phyloP scores from a whole-genome alignment of 2,113 vertebrate species.

The Psittacara wagleri region DNA sequence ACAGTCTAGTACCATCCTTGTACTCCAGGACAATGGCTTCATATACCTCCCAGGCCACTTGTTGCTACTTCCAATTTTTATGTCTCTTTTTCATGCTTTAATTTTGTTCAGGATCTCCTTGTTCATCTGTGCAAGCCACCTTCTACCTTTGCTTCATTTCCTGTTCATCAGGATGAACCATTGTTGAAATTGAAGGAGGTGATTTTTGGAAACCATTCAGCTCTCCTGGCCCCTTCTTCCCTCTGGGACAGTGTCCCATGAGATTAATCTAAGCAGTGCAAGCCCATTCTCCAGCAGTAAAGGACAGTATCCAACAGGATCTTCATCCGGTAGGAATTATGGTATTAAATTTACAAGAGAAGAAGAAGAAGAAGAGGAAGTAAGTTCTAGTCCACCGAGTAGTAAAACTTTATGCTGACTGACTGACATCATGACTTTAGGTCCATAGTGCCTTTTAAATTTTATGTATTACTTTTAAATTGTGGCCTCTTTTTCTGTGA shows the following conservation, averaged over 20 bases:
- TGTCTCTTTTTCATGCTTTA: not conserved
- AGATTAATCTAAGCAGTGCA: not conserved
- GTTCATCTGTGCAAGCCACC: not conserved
- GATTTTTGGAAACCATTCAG: not conserved
- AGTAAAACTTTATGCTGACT: not conserved
- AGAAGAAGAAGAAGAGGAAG: not conserved
- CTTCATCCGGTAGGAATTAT: not conserved
- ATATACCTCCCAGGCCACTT: not conserved
- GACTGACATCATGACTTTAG: not conserved
- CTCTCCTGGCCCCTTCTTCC: not conserved
- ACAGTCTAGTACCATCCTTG: not conserved
- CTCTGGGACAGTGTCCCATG: not conserved
- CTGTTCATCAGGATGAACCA: not conserved
- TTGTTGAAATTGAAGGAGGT: not conserved
- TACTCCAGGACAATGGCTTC: not conserved
- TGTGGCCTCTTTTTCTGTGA: not conserved
- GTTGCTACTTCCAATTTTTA: not conserved
- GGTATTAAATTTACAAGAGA: not conserved
- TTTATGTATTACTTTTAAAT: not conserved
- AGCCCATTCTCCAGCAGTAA: not conserved
- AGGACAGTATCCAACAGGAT: not conserved
- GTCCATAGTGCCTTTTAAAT: not conserved
- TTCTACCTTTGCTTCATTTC: not conserved
- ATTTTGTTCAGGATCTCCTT: not conserved
- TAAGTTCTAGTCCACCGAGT: not conserved